Conservation (phyloP, 2,797 vertebrate species). For the Anisognathus igniventris region DNA sequence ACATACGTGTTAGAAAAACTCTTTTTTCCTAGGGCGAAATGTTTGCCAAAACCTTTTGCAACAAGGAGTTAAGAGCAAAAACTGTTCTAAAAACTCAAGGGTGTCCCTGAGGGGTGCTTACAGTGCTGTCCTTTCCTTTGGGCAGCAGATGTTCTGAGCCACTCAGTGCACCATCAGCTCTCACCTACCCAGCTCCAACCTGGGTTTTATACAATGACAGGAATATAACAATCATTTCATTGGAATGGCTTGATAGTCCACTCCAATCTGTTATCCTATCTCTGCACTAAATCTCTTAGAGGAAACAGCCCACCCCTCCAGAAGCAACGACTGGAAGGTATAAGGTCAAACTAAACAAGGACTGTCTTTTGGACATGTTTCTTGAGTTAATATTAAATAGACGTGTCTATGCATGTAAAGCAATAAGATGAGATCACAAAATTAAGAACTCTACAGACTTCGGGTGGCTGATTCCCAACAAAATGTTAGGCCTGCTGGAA, state of each 20-base stretch:
- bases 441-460: neutral
- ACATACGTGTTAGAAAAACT: neutral
- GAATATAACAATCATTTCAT: neutral
- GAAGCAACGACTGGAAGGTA: neutral
- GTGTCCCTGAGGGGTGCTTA: neutral
- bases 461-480: neutral
- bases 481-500: neutral
- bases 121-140: too few relatives aligned
- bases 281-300: neutral
- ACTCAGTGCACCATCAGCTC: neutral
- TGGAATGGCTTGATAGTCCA: neutral
- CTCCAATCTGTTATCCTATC: constrained; percentile 16
- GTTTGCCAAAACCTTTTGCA: neutral
- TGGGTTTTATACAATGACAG: neutral
- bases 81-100: neutral
- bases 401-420: neutral
- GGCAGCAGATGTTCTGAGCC: neutral
- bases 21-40: neutral
- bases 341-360: neutral
- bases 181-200: neutral
- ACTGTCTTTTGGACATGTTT: neutral
- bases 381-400: neutral
- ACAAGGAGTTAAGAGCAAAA: neutral
- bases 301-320: neutral
- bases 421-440: neutral